Conservation (phyloP, 2,797 vertebrate genomes). For the Octomys mimax region DNA sequence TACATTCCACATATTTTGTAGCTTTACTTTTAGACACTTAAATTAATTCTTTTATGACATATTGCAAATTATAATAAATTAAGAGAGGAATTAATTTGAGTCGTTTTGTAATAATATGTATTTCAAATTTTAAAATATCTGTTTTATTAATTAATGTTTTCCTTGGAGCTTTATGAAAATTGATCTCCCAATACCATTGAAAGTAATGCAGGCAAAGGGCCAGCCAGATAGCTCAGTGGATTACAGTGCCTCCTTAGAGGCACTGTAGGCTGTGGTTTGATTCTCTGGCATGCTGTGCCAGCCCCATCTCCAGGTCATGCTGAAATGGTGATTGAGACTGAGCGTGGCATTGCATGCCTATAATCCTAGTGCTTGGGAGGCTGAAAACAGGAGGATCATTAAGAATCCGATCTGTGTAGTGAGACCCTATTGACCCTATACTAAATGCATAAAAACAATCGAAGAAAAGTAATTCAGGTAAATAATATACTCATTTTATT, state of each 20-base stretch:
- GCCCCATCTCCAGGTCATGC: too few relatives aligned
- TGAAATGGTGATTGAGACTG: too few relatives aligned
- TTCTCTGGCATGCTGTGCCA: too few relatives aligned
- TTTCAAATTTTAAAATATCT: slow-evolving; percentile 10
- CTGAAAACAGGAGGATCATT: too few relatives aligned
- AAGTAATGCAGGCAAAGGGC: background rate
- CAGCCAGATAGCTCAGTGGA: too few relatives aligned
- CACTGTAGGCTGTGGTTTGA: too few relatives aligned
- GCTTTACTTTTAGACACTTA: slow-evolving; percentile 21
- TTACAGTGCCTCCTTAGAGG: too few relatives aligned
- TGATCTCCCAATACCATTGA: background rate
- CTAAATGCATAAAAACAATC: too few relatives aligned
- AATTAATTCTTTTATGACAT: background rate
- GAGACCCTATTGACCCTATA: too few relatives aligned
- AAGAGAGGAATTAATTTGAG: background rate
- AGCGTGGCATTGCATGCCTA: too few relatives aligned
- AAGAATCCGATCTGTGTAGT: too few relatives aligned
- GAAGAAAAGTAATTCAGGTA: background rate
- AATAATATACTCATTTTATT: background rate
- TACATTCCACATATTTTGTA: background rate
- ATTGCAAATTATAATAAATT: background rate
- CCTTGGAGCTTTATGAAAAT: background rate
- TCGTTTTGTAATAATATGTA: slow-evolving; percentile 17
- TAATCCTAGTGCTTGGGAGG: too few relatives aligned
- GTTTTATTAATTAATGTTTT: slow-evolving; percentile 14